Percentiles rank a stretch among this genome's conserved stretches.
phyloP scores from a whole-genome alignment of 2,797 vertebrate species.

The Sebastes steindachneri region DNA sequence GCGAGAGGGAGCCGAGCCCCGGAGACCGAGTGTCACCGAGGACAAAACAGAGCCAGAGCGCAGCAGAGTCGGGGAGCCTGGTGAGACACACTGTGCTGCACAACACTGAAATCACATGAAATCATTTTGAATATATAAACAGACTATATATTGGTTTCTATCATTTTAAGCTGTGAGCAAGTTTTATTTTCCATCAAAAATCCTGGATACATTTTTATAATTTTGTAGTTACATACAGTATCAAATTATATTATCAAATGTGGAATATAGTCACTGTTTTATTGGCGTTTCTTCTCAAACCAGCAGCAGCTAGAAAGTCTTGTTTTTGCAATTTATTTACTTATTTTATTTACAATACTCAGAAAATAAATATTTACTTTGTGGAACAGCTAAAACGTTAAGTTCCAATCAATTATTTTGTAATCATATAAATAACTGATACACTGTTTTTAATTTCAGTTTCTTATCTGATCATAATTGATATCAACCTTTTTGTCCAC shows the following conservation, averaged over 20 bases:
- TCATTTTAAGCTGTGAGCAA: neutral
- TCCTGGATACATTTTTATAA: neutral
- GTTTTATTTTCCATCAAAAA: neutral
- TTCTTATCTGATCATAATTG: neutral
- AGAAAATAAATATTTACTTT: neutral
- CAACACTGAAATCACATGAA: neutral
- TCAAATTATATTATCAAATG: neutral
- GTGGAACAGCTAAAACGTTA: neutral
- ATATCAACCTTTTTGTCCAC: neutral
- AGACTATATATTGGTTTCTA: neutral
- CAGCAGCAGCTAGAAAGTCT: too few relatives aligned
- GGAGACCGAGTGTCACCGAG: conserved; percentile 83
- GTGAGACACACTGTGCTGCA: conserved; percentile 70
- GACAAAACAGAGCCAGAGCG: conserved; percentile 85
- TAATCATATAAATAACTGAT: neutral
- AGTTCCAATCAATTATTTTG: neutral
- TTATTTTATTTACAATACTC: neutral
- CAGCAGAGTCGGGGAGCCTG: conserved; percentile 82
- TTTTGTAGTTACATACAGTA: neutral
- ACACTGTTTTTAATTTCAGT: neutral
- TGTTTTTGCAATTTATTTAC: neutral
- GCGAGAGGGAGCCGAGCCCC: conserved; percentile 82
- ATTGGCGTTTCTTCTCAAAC: too few relatives aligned
- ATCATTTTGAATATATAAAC: neutral
- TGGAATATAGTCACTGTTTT: neutral